These are phyloP conservation scores for Siphamia tubifer DNA, from an alignment of 2,113 vertebrate genomes.

Conservation along the genomic window DNA sequence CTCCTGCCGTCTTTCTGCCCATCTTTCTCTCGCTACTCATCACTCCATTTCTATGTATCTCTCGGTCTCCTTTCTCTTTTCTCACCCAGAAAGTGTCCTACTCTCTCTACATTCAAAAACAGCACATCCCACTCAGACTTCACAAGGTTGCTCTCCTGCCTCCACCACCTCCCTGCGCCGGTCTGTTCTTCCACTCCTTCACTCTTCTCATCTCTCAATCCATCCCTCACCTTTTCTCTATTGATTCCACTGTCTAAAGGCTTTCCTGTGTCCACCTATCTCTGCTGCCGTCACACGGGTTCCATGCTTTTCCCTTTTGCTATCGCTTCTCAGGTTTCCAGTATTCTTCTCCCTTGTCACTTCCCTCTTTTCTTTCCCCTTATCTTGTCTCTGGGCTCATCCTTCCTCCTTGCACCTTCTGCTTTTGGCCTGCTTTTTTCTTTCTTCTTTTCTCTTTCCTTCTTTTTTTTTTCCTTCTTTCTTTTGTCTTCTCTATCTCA, in stretches of 20 bases:
- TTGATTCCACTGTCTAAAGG: conserved; percentile 50
- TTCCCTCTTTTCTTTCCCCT: conserved; percentile 53
- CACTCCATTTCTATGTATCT: background rate
- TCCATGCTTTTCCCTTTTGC: conserved; percentile 33
- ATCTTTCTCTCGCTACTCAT: conserved; percentile 6
- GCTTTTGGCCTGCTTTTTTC: conserved; percentile 4
- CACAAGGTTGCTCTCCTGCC: conserved; percentile 72
- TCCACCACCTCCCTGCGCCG: conserved; percentile 44
- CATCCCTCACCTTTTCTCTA: conserved; percentile 55
- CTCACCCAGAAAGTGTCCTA: conserved; percentile 47
- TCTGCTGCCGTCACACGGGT: conserved; percentile 33
- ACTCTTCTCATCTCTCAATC: conserved; percentile 48
- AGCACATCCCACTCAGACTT: conserved; percentile 74
- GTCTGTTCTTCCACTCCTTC: conserved; percentile 52
- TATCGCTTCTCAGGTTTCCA: conserved; percentile 32
- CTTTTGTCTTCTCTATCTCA: conserved; percentile 60
- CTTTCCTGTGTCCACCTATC: conserved; percentile 46
- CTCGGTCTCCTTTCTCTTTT: conserved; percentile 22
- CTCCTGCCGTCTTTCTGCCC: background rate
- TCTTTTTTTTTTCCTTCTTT: conserved; percentile 3
- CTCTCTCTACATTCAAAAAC: conserved; percentile 63
- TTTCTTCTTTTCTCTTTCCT: conserved; percentile 49
- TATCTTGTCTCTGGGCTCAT: conserved; percentile 64
- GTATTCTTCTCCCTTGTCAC: conserved; percentile 57
- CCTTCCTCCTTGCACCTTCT: conserved; percentile 22